Percentiles rank a stretch among this genome's conserved stretches.
phyloP scores from a whole-genome alignment of 2,797 vertebrate species.

The Periophthalmus magnuspinnatus region DNA sequence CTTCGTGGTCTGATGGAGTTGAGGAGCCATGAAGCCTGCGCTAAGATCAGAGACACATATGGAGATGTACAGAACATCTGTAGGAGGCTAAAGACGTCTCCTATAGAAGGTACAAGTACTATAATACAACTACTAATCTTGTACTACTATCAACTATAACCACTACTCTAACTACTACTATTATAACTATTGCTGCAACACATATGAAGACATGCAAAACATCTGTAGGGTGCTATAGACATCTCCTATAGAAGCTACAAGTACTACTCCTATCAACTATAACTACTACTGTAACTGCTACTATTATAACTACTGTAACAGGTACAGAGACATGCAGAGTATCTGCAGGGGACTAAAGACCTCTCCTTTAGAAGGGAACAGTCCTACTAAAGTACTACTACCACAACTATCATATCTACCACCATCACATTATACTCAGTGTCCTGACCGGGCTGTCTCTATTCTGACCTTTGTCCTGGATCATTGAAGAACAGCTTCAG shows the following conservation, averaged over 20 bases:
- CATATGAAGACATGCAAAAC: slow-evolving; percentile 83
- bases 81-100: slow-evolving; percentile 88
- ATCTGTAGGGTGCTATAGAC: slow-evolving; percentile 91
- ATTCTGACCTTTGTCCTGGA: background rate
- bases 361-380: too few relatives aligned
- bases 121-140: background rate
- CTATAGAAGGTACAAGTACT: slow-evolving; percentile 92
- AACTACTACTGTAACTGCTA: background rate
- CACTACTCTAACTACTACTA: background rate
- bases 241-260: slow-evolving; percentile 84
- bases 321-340: too few relatives aligned
- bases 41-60: slow-evolving; percentile 79
- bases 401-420: too few relatives aligned
- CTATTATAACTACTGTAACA: background rate
- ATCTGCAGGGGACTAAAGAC: too few relatives aligned
- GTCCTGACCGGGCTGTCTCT: too few relatives aligned
- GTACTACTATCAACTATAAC: background rate
- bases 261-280: background rate
- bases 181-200: slow-evolving; percentile 25
- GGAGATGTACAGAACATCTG: slow-evolving; percentile 88
- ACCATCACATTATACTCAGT: too few relatives aligned
- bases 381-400: background rate
- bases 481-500: background rate
- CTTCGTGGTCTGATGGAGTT: slow-evolving; percentile 91
- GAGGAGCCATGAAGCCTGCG: slow-evolving; percentile 83